phyloP scores from a whole-genome alignment of 2,888 invertebrate species.

The Amaurobius ferox region DNA sequence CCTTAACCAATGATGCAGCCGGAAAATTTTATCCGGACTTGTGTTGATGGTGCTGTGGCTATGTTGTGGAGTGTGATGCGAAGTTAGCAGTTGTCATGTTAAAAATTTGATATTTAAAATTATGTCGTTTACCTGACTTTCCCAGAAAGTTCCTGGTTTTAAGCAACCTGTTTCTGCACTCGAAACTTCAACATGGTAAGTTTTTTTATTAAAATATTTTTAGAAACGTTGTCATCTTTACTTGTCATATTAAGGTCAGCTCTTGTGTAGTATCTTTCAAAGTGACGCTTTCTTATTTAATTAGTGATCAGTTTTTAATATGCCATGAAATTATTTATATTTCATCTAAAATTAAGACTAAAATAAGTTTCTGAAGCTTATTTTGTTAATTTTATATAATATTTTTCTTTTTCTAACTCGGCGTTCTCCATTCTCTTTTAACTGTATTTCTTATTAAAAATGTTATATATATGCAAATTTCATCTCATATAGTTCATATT shows the following conservation, averaged over 20 bases:
- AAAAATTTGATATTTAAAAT: neutral
- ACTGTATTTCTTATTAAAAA: too few relatives aligned
- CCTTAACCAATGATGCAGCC: conserved; percentile 14
- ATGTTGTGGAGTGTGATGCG: neutral
- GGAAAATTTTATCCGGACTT: conserved; percentile 29
- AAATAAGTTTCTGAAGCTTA: neutral
- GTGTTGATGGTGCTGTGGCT: conserved; percentile 29
- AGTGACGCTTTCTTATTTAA: conserved; percentile 16
- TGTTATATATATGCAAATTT: too few relatives aligned
- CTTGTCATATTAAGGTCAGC: conserved; percentile 55
- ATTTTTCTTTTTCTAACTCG: too few relatives aligned
- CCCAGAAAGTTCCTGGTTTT: neutral
- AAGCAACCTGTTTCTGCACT: neutral
- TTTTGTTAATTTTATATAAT: neutral
- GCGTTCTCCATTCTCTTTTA: too few relatives aligned
- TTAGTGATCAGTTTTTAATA: neutral
- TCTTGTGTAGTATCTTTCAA: neutral
- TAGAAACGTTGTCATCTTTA: neutral
- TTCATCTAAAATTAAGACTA: neutral
- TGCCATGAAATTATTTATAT: too few relatives aligned
- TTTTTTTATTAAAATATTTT: neutral
- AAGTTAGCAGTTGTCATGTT: conserved; percentile 18
- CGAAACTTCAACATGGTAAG: neutral
- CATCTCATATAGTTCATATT: too few relatives aligned
- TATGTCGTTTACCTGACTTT: conserved; percentile 13